phyloP scores from a whole-genome alignment of 2,797 vertebrate genomes.

The Enteromius fasciolatus region DNA sequence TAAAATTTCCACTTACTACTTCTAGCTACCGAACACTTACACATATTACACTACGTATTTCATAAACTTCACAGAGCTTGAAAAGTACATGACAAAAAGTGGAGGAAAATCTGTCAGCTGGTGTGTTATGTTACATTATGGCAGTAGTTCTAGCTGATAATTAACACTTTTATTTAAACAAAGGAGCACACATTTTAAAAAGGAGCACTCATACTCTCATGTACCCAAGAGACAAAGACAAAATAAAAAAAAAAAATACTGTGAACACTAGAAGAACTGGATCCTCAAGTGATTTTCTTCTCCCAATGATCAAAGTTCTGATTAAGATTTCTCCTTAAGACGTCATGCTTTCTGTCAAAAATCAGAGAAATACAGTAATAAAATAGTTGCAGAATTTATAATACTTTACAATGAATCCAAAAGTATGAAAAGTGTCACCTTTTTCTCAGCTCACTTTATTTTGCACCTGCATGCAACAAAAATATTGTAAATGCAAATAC shows the following conservation, averaged over 20 bases:
- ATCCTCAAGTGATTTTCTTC: conserved; percentile 20
- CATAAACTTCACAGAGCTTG: background rate
- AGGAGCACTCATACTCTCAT: background rate
- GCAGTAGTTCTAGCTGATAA: background rate
- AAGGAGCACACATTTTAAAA: background rate
- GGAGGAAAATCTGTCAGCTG: no score
- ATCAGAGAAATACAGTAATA: background rate
- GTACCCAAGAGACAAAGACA: conserved; percentile 8
- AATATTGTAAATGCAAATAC: background rate
- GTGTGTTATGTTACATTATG: background rate
- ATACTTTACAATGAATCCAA: background rate
- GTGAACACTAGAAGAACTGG: conserved; percentile 10
- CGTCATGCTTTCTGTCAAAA: conserved; percentile 21
- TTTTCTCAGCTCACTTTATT: conserved; percentile 23
- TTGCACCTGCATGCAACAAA: conserved; percentile 42
- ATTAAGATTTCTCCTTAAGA: conserved; percentile 6
- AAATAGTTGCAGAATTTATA: background rate
- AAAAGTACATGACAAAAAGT: conserved; percentile 11
- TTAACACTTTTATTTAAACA: background rate
- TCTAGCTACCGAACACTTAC: background rate
- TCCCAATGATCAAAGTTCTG: conserved; percentile 7
- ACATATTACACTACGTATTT: background rate
- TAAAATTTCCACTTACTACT: conserved; percentile 35
- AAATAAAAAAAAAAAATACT: background rate
- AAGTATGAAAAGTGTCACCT: background rate